These are phyloP conservation scores for Scaptomyza graminum DNA, from an alignment of 1,140 invertebrate species.

Conservation along the genomic window DNA sequence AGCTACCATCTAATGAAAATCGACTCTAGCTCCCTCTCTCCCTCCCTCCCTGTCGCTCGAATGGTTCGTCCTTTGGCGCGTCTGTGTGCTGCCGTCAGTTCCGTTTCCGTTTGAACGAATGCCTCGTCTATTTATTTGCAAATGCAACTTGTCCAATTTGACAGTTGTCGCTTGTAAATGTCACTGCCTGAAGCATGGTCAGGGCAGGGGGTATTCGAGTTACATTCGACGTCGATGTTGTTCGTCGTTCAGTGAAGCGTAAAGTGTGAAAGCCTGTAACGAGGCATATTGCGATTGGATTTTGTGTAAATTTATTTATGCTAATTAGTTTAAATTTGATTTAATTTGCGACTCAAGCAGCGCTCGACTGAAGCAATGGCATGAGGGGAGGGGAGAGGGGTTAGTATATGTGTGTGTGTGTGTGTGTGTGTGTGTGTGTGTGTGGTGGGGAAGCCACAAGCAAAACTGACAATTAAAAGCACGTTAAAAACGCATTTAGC, in stretches of 20 bases:
- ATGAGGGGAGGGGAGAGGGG: background rate
- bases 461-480: conserved; percentile 79
- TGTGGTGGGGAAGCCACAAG: conserved; percentile 19
- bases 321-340: conserved; percentile 82
- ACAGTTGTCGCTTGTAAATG: conserved; percentile 79
- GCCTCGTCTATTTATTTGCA: conserved; percentile 75
- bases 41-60: too few species aligned
- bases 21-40: conserved; percentile 29
- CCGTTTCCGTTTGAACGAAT: conserved; percentile 72
- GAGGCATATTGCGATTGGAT: conserved; percentile 80
- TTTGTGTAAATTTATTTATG: conserved; percentile 82
- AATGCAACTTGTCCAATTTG: conserved; percentile 80
- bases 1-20: conserved; percentile 23
- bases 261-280: conserved; percentile 78
- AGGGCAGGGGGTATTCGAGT: background rate
- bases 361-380: background rate
- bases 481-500: conserved; percentile 83
- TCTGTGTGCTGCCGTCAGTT: conserved; percentile 57
- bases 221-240: too few species aligned
- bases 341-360: conserved; percentile 65
- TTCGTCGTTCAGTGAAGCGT: conserved; percentile 59
- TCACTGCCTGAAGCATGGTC: conserved; percentile 22
- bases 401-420: background rate
- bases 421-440: background rate
- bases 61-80: background rate